phyloP scores from a whole-genome alignment of 2,113 vertebrate genomes.

The Malaclemys terrapin region DNA sequence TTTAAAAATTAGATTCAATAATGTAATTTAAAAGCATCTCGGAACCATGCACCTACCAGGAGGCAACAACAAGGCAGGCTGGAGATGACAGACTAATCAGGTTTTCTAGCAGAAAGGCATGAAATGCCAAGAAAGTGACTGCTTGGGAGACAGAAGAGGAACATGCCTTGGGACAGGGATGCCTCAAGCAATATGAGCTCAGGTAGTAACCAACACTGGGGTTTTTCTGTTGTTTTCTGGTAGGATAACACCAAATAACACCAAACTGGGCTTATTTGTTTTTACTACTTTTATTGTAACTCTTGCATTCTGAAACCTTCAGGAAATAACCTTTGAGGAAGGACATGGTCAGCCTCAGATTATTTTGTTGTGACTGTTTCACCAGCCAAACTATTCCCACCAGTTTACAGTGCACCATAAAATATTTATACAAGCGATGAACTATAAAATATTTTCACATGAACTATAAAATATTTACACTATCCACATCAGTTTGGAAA shows the following conservation, averaged over 20 bases:
- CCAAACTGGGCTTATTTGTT: not conserved
- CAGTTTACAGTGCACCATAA: conserved; percentile 72
- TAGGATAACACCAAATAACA: not conserved
- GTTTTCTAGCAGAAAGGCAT: not conserved
- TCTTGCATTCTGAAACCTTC: conserved; percentile 38
- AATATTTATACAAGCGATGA: conserved; percentile 76
- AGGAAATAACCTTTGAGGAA: conserved; percentile 41
- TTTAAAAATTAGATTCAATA: not conserved
- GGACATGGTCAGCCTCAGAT: conserved; percentile 49
- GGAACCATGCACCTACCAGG: not conserved
- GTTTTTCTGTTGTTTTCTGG: not conserved
- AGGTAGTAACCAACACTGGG: not conserved
- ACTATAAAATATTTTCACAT: conserved; percentile 76
- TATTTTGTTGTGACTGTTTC: conserved; percentile 62
- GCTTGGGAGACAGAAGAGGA: not conserved
- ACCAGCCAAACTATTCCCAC: conserved; percentile 63
- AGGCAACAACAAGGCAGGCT: not conserved
- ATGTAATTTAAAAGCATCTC: not conserved
- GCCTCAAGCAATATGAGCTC: not conserved
- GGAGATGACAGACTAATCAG: not conserved
- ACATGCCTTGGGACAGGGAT: accelerated
- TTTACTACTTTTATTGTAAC: not conserved
- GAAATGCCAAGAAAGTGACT: not conserved
- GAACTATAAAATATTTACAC: conserved; percentile 74
- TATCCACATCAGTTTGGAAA: conserved; percentile 69